phyloP scores from a whole-genome alignment of 2,888 invertebrate genomes.

The Watsonalla binaria region DNA sequence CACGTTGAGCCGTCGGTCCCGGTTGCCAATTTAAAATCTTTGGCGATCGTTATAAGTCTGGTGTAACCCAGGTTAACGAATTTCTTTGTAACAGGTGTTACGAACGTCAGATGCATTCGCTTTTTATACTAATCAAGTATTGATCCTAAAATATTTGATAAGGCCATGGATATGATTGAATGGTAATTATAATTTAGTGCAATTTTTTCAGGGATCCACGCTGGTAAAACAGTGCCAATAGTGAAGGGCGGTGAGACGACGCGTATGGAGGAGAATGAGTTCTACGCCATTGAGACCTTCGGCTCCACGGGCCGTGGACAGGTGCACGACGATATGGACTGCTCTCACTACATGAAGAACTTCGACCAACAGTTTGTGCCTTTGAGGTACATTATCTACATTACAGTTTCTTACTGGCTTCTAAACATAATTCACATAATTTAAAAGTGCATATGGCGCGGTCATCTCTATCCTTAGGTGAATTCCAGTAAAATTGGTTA shows the following conservation, averaged over 20 bases:
- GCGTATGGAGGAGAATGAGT: conserved; percentile 99
- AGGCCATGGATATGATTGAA: not conserved
- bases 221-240: conserved; percentile 99
- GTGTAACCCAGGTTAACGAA: too few species aligned
- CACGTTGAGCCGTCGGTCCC: too few species aligned
- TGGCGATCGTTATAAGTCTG: too few species aligned
- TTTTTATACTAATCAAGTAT: too few species aligned
- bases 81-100: too few species aligned
- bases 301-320: conserved; percentile 97
- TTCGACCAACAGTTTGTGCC: conserved; percentile 96
- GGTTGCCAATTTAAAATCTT: too few species aligned
- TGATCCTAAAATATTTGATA: too few species aligned
- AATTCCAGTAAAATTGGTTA: too few species aligned
- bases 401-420: not conserved
- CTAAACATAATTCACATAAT: too few species aligned
- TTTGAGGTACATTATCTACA: conserved; percentile 82
- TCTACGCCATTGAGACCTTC: conserved; percentile 99
- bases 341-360: conserved; percentile 99
- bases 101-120: too few species aligned
- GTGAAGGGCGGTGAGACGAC: conserved; percentile 99
- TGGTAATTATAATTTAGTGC: not conserved
- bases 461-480: too few species aligned
- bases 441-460: too few species aligned
- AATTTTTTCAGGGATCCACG: conserved; percentile 84
- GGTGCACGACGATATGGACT: conserved; percentile 99